These are phyloP conservation scores for Procambarus clarkii DNA, from an alignment of 1,140 invertebrate species.

Conservation along the genomic window DNA sequence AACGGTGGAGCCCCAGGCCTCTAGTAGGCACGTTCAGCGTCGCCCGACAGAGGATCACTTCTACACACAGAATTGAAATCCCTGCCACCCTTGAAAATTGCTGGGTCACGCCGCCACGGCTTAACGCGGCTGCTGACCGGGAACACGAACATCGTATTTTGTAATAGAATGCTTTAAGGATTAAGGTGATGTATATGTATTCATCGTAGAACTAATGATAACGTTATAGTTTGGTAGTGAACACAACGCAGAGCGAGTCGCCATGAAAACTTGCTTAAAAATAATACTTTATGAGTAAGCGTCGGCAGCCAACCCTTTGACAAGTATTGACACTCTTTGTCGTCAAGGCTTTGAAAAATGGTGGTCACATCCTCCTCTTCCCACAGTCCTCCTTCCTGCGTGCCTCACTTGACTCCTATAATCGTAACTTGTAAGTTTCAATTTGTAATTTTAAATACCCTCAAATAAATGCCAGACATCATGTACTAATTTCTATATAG, in stretches of 20 bases:
- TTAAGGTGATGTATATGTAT: background rate
- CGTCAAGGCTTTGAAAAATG: background rate
- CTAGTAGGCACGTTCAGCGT: background rate
- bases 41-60: conserved; percentile 40
- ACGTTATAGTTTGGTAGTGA: no score
- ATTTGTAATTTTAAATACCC: no score
- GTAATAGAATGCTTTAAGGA: background rate
- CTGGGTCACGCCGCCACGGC: conserved; percentile 38
- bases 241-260: no score
- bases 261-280: background rate
- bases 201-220: background rate
- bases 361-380: background rate
- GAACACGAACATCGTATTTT: conserved; percentile 2
- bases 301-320: background rate
- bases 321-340: conserved; percentile 25
- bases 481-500: no score
- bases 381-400: background rate
- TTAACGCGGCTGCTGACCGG: conserved; percentile 21
- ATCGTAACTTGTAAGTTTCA: background rate
- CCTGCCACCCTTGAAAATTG: conserved; percentile 49
- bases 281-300: background rate
- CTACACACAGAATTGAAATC: conserved; percentile 57
- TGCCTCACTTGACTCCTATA: background rate
- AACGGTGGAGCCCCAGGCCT: background rate
- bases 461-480: no score